Evolutionary conservation across 2,888 invertebrate species (phyloP).

Genomic region (Chloromyia formosa): DNA sequence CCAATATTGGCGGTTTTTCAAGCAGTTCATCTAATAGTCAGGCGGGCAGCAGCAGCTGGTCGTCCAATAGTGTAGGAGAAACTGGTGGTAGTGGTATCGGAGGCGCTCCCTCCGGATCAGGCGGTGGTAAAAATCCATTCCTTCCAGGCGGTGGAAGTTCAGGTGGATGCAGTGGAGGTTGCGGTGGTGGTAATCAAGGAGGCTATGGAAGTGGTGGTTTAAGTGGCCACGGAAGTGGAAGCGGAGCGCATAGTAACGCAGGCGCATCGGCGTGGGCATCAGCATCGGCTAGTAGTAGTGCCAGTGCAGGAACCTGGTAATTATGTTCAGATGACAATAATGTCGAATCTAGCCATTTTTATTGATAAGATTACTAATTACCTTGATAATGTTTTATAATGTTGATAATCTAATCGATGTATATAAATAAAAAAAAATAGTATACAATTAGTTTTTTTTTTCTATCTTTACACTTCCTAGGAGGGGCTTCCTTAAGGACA

Average conservation of each 20-base stretch:
- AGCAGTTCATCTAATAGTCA: conserved; percentile 12
- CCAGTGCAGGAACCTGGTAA: conserved; percentile 16
- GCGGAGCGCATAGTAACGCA: conserved; percentile 25
- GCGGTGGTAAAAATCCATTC: neutral
- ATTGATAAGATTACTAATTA: too few relatives aligned
- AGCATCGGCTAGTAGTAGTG: conserved; percentile 12
- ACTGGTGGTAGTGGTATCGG: neutral
- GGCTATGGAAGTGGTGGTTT: neutral
- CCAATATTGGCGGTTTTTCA: neutral
- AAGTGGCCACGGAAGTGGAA: conserved; percentile 15
- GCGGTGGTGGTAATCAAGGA: neutral
- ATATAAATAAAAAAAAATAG: too few relatives aligned
- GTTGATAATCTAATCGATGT: too few relatives aligned
- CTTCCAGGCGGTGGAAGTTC: neutral
- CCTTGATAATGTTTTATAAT: too few relatives aligned
- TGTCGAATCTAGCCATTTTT: too few relatives aligned
- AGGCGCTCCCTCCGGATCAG: too few relatives aligned
- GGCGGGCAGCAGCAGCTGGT: conserved; percentile 3
- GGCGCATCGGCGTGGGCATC: conserved; percentile 22
- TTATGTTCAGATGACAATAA: too few relatives aligned
- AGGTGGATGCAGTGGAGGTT: conserved; percentile 22
- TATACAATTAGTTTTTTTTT: too few relatives aligned
- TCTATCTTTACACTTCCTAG: too few relatives aligned
- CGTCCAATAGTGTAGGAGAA: neutral
- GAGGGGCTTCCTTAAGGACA: too few relatives aligned